These are phyloP conservation scores for Leptobrachium leishanense DNA, from an alignment of 2,113 vertebrate genomes.

Conservation along the genomic window DNA sequence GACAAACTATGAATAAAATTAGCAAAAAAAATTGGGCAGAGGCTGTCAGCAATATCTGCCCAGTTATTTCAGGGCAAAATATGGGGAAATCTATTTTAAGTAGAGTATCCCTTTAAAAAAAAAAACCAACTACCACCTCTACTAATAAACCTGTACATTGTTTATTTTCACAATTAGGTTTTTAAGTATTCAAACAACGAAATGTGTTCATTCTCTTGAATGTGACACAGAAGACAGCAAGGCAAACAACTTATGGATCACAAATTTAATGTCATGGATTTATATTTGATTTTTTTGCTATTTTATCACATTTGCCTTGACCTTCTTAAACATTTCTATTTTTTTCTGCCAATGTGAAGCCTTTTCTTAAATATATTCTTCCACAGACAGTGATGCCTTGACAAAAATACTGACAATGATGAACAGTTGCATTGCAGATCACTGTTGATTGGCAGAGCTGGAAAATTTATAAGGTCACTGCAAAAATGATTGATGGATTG, in stretches of 20 bases:
- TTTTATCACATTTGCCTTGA: slow-evolving; percentile 21
- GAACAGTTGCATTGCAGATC: slow-evolving; percentile 20
- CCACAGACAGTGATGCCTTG: slow-evolving; percentile 16
- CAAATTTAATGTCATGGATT: not conserved
- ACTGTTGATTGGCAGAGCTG: slow-evolving; percentile 32
- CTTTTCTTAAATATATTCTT: slow-evolving; percentile 9
- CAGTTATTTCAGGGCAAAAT: too few species aligned
- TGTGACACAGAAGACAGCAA: not conserved
- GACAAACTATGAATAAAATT: too few species aligned
- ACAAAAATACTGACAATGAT: slow-evolving; percentile 23
- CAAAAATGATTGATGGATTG: slow-evolving; percentile 6
- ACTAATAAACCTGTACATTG: too few species aligned
- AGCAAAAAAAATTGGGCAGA: too few species aligned
- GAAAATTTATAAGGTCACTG: slow-evolving; percentile 29
- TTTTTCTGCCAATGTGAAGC: slow-evolving; percentile 20
- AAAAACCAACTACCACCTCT: too few species aligned
- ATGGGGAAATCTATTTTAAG: too few species aligned
- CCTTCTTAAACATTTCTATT: slow-evolving; percentile 29
- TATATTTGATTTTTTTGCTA: not conserved
- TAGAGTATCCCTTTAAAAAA: too few species aligned
- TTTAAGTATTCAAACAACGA: not conserved
- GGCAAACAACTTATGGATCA: slow-evolving; percentile 13
- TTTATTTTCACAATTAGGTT: too few species aligned
- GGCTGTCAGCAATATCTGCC: too few species aligned
- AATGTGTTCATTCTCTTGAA: not conserved